Evolutionary conservation across 2,888 invertebrate genomes (phyloP).

Genomic region (Pyrgus malvae): DNA sequence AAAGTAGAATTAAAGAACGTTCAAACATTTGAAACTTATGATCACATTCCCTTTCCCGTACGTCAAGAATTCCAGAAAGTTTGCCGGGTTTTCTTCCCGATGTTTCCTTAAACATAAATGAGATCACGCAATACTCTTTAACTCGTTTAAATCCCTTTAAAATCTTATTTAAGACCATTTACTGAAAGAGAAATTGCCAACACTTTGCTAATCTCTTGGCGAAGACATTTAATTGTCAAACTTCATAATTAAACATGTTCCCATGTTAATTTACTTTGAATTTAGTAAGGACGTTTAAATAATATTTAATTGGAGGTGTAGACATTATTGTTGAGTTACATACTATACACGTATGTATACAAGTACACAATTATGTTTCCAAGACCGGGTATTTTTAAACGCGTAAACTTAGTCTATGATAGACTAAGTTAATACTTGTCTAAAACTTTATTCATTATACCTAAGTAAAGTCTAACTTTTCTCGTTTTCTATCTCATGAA

Average conservation of each 20-base stretch:
- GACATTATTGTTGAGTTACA: no score
- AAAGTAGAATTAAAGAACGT: conserved; percentile 11
- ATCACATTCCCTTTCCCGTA: conserved; percentile 9
- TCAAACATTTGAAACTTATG: conserved; percentile 2
- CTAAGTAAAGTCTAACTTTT: no score
- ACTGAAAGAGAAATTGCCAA: conserved; percentile 2
- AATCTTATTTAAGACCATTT: conserved; percentile 11
- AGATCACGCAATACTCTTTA: conserved; percentile 9
- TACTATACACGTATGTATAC: no score
- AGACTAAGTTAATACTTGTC: no score
- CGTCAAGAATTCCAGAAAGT: conserved; percentile 4
- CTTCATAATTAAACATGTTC: conserved; percentile 11
- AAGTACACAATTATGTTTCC: no score
- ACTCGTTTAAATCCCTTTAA: conserved; percentile 11
- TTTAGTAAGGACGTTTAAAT: conserved; percentile 9
- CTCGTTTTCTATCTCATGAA: no score
- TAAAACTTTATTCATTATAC: no score
- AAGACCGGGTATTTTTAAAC: no score
- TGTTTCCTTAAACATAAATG: conserved; percentile 3
- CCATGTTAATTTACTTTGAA: conserved; percentile 10
- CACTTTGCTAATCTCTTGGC: conserved; percentile 10
- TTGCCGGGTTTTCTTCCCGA: background rate
- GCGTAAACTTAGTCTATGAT: no score
- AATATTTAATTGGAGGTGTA: background rate
- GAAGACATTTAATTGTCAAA: conserved; percentile 16